A percentile compares a stretch with the other conserved stretches of the same genome.
Evolutionary conservation across 1,140 invertebrate genomes (phyloP).

Genomic region (Hyles euphorbiae): DNA sequence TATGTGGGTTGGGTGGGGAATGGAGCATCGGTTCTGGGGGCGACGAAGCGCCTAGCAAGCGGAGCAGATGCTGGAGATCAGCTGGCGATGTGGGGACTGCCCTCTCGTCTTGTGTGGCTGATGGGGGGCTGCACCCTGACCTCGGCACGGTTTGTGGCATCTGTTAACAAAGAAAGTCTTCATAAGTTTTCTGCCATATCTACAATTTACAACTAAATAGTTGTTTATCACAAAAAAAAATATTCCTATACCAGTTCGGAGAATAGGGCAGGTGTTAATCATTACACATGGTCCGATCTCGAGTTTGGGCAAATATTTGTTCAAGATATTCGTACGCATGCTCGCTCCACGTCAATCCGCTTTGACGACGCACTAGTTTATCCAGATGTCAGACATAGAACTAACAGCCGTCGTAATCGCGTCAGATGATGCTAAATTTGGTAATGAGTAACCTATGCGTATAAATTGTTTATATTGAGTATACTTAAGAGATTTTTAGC

Average conservation of each 20-base stretch:
- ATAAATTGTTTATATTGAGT: no score
- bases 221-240: not conserved
- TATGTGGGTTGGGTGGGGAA: conserved; percentile 60
- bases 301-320: conserved; percentile 9
- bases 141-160: conserved; percentile 89
- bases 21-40: conserved; percentile 75
- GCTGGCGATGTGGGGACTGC: conserved; percentile 77
- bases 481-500: no score
- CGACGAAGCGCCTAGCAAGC: conserved; percentile 72
- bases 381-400: conserved; percentile 49
- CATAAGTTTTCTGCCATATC: conserved; percentile 5
- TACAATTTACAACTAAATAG: no score
- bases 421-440: conserved; percentile 41
- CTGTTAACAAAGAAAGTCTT: conserved; percentile 71
- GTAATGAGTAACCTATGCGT: conserved; percentile 20
- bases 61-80: conserved; percentile 75
- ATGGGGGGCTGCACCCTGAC: conserved; percentile 83
- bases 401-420: conserved; percentile 16
- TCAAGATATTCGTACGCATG: conserved; percentile 4
- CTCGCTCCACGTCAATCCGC: conserved; percentile 5
- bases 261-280: conserved; percentile 14
- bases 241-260: not conserved
- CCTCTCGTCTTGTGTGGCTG: conserved; percentile 80
- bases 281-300: conserved; percentile 5
- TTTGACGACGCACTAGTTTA: conserved; percentile 11